phyloP scores from a whole-genome alignment of 2,797 vertebrate genomes.

The Poeciliopsis paucimaculata region DNA sequence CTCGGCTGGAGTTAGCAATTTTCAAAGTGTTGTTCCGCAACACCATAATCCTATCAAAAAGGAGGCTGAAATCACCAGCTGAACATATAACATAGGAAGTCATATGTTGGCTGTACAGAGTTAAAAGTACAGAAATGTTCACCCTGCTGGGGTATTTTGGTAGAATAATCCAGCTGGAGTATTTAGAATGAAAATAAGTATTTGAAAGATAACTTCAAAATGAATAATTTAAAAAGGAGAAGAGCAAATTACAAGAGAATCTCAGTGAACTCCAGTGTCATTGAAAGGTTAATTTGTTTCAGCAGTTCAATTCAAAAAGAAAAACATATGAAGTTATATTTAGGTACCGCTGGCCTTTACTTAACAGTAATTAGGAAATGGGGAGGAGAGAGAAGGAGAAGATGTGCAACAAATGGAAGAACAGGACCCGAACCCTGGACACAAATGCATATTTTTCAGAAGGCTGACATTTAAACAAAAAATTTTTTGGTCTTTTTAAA shows the following conservation, averaged over 20 bases:
- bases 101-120: constrained; percentile 18
- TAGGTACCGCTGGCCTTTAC: no score
- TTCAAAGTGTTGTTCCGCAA: constrained; percentile 91
- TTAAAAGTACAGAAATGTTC: constrained; percentile 33
- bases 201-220: neutral
- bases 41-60: constrained; percentile 85
- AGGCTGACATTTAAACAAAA: neutral
- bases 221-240: neutral
- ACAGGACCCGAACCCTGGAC: no score
- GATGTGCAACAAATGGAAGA: no score
- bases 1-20: constrained; percentile 91
- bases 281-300: neutral
- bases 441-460: neutral
- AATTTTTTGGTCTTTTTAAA: neutral
- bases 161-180: constrained; percentile 13
- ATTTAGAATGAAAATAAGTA: neutral
- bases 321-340: neutral
- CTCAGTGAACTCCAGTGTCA: neutral
- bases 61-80: constrained; percentile 57
- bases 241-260: neutral
- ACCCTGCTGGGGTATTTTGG: constrained; percentile 10
- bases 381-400: no score
- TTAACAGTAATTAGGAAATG: no score
- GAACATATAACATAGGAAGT: constrained; percentile 25
- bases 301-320: neutral